Percentiles rank a stretch among this genome's conserved stretches.
phyloP scores from a whole-genome alignment of 1,140 invertebrate genomes.

The Ceratina calcarata region DNA sequence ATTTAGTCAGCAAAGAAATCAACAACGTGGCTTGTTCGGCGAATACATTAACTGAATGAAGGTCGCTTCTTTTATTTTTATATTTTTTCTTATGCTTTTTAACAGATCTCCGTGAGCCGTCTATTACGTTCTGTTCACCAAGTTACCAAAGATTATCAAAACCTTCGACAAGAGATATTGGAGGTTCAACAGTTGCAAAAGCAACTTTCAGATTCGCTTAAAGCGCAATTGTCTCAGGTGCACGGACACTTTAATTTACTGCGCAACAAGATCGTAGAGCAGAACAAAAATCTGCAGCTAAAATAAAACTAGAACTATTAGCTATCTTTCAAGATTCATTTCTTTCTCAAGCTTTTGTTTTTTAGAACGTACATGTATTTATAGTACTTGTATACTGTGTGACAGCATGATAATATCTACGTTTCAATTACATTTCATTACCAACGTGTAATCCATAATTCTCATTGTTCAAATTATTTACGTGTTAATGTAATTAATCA shows the following conservation, averaged over 20 bases:
- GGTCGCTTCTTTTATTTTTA: conserved; percentile 39
- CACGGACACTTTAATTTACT: conserved; percentile 77
- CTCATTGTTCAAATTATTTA: background rate
- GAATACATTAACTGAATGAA: background rate
- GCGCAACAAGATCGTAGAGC: conserved; percentile 73
- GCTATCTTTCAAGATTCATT: conserved; percentile 29
- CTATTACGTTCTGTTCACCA: conserved; percentile 82
- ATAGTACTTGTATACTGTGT: conserved; percentile 22
- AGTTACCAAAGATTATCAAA: conserved; percentile 82
- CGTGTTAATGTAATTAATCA: conserved; percentile 1
- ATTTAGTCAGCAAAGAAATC: background rate
- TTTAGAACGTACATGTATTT: conserved; percentile 6
- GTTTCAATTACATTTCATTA: conserved; percentile 22
- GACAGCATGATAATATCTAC: conserved; percentile 32
- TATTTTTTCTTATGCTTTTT: conserved; percentile 49
- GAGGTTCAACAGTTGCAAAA: conserved; percentile 83
- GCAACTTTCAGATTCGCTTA: conserved; percentile 81
- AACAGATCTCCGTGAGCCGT: conserved; percentile 80
- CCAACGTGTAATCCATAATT: background rate
- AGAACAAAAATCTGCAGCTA: conserved; percentile 69
- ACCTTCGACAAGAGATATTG: conserved; percentile 81
- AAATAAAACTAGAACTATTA: conserved; percentile 63
- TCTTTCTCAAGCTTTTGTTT: background rate
- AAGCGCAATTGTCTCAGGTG: conserved; percentile 76
- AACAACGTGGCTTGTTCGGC: background rate